Percentiles rank a stretch among this genome's conserved stretches.
Evolutionary conservation across 2,113 vertebrate genomes (phyloP).

Genomic region (Solenodon paradoxus): DNA sequence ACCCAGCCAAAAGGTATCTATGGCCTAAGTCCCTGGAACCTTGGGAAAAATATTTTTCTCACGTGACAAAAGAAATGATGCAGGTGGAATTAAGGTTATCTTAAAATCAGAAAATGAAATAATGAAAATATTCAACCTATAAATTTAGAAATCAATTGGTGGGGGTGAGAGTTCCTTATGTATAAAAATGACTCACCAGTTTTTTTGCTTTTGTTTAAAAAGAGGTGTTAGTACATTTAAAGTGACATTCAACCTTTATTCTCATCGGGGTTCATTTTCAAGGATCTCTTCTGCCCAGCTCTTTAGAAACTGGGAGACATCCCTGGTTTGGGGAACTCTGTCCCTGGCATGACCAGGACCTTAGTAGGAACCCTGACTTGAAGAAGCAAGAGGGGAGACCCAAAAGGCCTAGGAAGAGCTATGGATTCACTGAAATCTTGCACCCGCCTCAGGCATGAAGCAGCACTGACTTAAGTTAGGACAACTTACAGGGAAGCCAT

Average conservation of each 20-base stretch:
- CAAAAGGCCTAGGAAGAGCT: neutral
- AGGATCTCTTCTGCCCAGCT: neutral
- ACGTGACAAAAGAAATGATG: neutral
- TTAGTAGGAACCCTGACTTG: neutral
- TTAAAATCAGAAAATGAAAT: neutral
- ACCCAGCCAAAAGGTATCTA: neutral
- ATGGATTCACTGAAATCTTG: neutral
- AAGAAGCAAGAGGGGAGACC: neutral
- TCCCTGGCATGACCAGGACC: neutral
- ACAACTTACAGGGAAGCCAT: neutral
- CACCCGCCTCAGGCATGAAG: too few relatives aligned
- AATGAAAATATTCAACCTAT: too few relatives aligned
- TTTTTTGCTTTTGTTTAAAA: neutral
- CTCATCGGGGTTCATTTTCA: neutral
- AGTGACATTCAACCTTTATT: neutral
- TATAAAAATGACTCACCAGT: too few relatives aligned
- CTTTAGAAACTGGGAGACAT: neutral
- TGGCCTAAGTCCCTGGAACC: neutral
- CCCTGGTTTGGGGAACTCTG: neutral
- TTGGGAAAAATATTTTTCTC: neutral
- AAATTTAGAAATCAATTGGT: too few relatives aligned
- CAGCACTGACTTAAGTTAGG: neutral
- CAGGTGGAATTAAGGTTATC: neutral
- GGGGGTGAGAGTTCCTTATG: too few relatives aligned
- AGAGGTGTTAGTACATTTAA: neutral